These are phyloP conservation scores for Eptesicus fuscus DNA, from an alignment of 2,113 vertebrate species.

Conservation along the genomic window DNA sequence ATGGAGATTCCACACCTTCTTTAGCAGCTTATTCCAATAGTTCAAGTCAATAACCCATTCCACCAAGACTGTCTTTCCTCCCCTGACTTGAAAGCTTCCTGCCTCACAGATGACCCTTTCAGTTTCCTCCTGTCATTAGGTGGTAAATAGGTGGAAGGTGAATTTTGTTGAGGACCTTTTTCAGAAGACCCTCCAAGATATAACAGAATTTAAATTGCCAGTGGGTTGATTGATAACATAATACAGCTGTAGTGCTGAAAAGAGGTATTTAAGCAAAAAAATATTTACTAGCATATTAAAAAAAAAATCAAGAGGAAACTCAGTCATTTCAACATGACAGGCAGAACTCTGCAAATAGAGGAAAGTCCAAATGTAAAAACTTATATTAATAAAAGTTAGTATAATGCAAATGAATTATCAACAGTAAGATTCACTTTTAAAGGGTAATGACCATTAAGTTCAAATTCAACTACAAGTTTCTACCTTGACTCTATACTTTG, in stretches of 20 bases:
- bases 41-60: background rate
- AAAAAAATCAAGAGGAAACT: background rate
- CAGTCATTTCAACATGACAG: background rate
- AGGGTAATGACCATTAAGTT: background rate
- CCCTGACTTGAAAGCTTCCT: background rate
- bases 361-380: background rate
- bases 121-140: background rate
- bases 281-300: background rate
- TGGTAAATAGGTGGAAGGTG: background rate
- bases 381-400: background rate
- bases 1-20: background rate
- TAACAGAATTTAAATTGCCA: background rate
- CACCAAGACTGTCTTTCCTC: background rate
- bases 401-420: background rate
- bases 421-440: background rate
- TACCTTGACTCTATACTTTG: background rate
- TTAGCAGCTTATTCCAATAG: background rate
- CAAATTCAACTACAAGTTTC: background rate
- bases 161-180: background rate
- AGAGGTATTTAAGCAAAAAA: background rate
- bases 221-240: background rate
- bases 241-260: background rate
- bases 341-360: background rate
- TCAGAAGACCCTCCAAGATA: background rate
- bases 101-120: background rate